Base-by-base conservation (phyloP, 1,140 invertebrate genomes). In the Chelonus insularis region DNA sequence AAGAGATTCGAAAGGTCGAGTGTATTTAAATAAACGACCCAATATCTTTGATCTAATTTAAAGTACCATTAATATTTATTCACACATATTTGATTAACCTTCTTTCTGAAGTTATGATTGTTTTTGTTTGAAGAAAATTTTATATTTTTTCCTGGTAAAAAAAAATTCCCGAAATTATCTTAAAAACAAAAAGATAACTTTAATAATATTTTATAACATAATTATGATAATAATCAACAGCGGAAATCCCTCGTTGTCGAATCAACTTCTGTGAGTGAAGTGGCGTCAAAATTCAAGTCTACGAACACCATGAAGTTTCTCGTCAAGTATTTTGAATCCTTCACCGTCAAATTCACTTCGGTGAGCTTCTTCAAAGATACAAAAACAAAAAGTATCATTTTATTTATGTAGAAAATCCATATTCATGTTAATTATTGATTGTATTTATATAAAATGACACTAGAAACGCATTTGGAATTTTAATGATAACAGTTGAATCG, bases 301-400 rank as follows among this genome's bases (percentile, higher is more conserved):
- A 39, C 63, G 8, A 45, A 59, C 51, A 68, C 66, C 52, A 78
- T 79, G 77, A 78, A 79, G 69, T 80, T 79, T 68, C 65, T 78
- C 64, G 77, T 75, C 60, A 74, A 74, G 63, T 77, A 78, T 70
- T 74, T 68, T 65, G 72, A 77, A 60, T 72, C 75, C 54, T 67
- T 77, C 71, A 73, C 64, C 73, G 68, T 78, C 64, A 75, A 74
- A 67, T 79, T 79, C 45, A 59, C 58, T 62, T 74, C 72, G 75
- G 76, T 80, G 71, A 78, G 77, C 50, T 32, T 34, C 3, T n/a
- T n/a, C n/a, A n/a, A n/a, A n/a, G n/a, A n/a, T 18, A 51, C 9
- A 8, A 21, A 8, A 12, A 51, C 11, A 29, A 29, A 14, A 51
- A 18, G 1, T 51, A n/a, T n/a, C n/a, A n/a, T n/a, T n/a, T n/a